Evolutionary conservation across 2,113 vertebrate genomes (phyloP).

Genomic region (Sinocyclocheilus anshuiensis): DNA sequence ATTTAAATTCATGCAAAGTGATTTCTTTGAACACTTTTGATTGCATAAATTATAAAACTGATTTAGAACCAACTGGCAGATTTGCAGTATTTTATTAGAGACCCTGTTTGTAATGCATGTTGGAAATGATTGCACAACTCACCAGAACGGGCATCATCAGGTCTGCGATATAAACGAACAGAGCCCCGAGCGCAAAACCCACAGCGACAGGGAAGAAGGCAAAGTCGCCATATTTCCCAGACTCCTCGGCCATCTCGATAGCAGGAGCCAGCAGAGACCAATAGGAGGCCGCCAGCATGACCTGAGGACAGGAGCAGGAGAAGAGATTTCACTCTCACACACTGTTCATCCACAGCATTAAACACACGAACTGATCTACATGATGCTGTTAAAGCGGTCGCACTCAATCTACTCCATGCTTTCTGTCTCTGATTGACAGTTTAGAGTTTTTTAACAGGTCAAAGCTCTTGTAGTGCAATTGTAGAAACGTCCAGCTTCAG

Average conservation of each 20-base stretch:
- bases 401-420: not conserved
- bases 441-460: not conserved
- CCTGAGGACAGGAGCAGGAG: constrained; percentile 69
- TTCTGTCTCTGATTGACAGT: not conserved
- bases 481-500: not conserved
- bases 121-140: constrained; percentile 60
- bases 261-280: constrained; percentile 95
- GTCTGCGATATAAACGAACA: constrained; percentile 88
- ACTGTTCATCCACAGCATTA: not conserved
- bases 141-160: constrained; percentile 84
- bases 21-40: too few species aligned
- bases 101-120: not conserved
- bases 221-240: constrained; percentile 85
- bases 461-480: not conserved
- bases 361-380: not conserved
- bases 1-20: too few species aligned
- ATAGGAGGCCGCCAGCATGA: constrained; percentile 96
- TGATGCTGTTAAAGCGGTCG: not conserved
- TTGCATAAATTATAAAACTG: too few species aligned
- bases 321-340: not conserved
- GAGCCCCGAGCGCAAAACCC: constrained; percentile 88
- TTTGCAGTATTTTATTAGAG: too few species aligned
- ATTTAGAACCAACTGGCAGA: too few species aligned
- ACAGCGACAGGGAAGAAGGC: constrained; percentile 88
- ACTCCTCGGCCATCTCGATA: constrained; percentile 87